Percentiles rank a stretch among this genome's conserved stretches.
Conservation (phyloP, 2,888 invertebrate species). For the Nemotelus nigrinus region DNA sequence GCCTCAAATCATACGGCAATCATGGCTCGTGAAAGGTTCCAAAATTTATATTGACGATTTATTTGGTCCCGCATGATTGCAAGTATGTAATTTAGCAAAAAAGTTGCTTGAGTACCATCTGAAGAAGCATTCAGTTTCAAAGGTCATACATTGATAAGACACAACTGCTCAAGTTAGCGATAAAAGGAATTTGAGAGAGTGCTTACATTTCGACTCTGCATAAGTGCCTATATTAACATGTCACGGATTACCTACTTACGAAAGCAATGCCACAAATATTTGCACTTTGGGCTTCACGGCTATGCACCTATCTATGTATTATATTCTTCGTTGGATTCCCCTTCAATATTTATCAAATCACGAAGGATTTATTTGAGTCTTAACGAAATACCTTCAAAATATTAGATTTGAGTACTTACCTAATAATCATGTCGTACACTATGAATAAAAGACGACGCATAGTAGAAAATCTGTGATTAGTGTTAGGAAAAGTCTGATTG, state of each 20-base stretch:
- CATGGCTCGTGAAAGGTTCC: background rate
- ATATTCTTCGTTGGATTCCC: background rate
- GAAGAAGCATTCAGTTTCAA: slow-evolving; percentile 8
- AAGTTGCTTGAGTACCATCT: background rate
- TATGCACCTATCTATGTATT: background rate
- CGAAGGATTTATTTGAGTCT: slow-evolving; percentile 16
- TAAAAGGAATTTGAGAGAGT: background rate
- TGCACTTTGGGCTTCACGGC: background rate
- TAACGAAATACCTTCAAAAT: slow-evolving; percentile 9
- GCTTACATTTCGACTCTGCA: background rate
- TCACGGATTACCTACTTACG: background rate
- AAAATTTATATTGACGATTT: no score
- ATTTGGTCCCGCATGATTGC: background rate
- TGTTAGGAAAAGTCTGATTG: slow-evolving; percentile 38
- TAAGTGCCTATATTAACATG: background rate
- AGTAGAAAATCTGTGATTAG: slow-evolving; percentile 40
- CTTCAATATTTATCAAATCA: slow-evolving; percentile 18
- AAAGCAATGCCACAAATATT: slow-evolving; percentile 1
- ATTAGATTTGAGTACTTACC: background rate
- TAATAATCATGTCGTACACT: background rate
- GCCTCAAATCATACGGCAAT: slow-evolving; percentile 12
- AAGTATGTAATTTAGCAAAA: background rate
- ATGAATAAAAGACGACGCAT: background rate
- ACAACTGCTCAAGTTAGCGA: background rate
- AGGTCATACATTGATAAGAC: slow-evolving; percentile 7